A percentile compares a stretch with the other conserved stretches of the same genome.
These are phyloP conservation scores for Calephelis virginiensis DNA, from an alignment of 1,140 invertebrate genomes.

Conservation along the genomic window DNA sequence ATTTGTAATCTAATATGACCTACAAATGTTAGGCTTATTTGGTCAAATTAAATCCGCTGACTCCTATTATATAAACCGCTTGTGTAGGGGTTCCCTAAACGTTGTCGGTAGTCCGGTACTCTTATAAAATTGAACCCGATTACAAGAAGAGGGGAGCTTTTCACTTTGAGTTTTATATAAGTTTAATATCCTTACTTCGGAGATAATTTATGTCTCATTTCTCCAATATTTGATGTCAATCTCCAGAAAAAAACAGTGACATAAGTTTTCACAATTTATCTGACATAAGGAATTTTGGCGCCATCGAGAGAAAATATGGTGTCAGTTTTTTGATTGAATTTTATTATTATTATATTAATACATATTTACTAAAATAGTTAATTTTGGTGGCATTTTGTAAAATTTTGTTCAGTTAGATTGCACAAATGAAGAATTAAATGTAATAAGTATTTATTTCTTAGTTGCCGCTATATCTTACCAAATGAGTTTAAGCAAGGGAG, in stretches of 20 bases:
- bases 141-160: constrained; percentile 4
- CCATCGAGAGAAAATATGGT: too few relatives aligned
- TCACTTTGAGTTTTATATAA: constrained; percentile 14
- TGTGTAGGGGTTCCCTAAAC: not conserved
- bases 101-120: constrained; percentile 8
- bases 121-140: not conserved
- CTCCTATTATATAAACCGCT: not conserved
- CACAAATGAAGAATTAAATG: too few relatives aligned
- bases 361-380: too few relatives aligned
- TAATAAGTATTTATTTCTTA: too few relatives aligned
- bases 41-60: not conserved
- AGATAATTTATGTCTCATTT: constrained; percentile 10
- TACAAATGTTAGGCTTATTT: not conserved
- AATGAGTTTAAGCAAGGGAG: too few relatives aligned
- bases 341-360: too few relatives aligned
- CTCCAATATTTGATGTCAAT: not conserved
- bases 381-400: too few relatives aligned
- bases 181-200: constrained; percentile 14
- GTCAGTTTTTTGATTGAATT: too few relatives aligned
- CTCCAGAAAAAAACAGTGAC: not conserved
- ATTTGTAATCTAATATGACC: too few relatives aligned
- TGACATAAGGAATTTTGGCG: too few relatives aligned
- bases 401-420: too few relatives aligned
- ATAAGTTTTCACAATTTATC: not conserved
- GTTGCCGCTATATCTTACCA: too few relatives aligned